phyloP scores from a whole-genome alignment of 2,113 vertebrate genomes.

The Sisor rabdophorus region DNA sequence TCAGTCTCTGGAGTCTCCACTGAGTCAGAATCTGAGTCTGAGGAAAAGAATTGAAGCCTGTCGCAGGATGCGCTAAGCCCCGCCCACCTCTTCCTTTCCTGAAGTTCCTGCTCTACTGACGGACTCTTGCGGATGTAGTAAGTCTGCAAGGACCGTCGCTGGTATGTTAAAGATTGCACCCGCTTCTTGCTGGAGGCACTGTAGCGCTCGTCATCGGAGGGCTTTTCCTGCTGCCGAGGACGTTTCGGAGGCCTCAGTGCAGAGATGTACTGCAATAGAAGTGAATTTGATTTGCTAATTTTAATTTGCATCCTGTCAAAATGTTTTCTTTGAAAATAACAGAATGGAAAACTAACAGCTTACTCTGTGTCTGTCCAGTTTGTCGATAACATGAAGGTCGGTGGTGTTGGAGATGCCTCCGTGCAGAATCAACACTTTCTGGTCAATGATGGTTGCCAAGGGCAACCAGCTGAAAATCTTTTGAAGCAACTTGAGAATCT shows the following conservation, averaged over 20 bases:
- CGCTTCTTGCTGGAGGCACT: constrained; percentile 40
- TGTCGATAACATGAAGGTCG: constrained; percentile 75
- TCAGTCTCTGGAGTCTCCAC: constrained; percentile 50
- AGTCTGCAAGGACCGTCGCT: constrained; percentile 50
- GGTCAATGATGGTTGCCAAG: constrained; percentile 83
- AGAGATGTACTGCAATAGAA: constrained; percentile 74
- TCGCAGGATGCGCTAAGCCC: constrained; percentile 58
- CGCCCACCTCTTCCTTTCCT: constrained; percentile 62
- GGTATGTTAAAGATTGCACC: constrained; percentile 54
- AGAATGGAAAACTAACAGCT: constrained; percentile 1
- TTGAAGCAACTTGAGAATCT: constrained; percentile 81
- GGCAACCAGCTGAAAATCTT: constrained; percentile 91
- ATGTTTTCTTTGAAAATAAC: too few relatives aligned
- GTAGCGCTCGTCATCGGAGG: neutral
- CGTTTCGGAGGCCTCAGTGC: constrained; percentile 70
- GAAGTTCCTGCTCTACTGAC: constrained; percentile 74
- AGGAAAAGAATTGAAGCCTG: constrained; percentile 51
- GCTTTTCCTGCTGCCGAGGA: constrained; percentile 21
- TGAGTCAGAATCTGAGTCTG: constrained; percentile 57
- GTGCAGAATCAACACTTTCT: constrained; percentile 83
- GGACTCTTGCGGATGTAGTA: constrained; percentile 52
- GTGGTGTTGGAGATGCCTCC: constrained; percentile 86
- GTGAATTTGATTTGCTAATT: too few relatives aligned
- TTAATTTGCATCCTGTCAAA: too few relatives aligned
- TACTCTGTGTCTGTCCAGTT: constrained; percentile 83